These are phyloP conservation scores for Heliopora coerulea DNA, from an alignment of 92 coral and sea anemone species.

Conservation along the genomic window DNA sequence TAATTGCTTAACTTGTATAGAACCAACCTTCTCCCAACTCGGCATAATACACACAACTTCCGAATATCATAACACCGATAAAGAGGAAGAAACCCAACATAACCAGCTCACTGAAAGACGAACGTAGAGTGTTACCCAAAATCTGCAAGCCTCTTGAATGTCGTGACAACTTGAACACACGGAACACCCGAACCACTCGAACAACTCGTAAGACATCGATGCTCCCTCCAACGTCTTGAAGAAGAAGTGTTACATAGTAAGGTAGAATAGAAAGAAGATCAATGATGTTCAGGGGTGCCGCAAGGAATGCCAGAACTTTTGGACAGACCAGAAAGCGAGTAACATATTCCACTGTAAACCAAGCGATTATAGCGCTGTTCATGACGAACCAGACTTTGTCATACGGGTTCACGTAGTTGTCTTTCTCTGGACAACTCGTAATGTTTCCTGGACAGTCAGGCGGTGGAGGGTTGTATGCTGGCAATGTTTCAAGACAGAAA, in stretches of 20 bases:
- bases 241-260: slow-evolving; percentile 85
- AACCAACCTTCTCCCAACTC: slow-evolving; percentile 70
- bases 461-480: slow-evolving; percentile 56
- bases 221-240: slow-evolving; percentile 60
- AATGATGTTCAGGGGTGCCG: slow-evolving; percentile 86
- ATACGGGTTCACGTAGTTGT: slow-evolving; percentile 63
- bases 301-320: slow-evolving; percentile 74
- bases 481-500: slow-evolving; percentile 93
- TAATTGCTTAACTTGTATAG: no score
- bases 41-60: slow-evolving; percentile 97
- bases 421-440: slow-evolving; percentile 45
- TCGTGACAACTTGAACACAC: slow-evolving; percentile 95
- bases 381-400: slow-evolving; percentile 72
- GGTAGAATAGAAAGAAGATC: slow-evolving; percentile 91
- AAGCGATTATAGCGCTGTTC: slow-evolving; percentile 79
- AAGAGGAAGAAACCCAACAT: slow-evolving; percentile 94
- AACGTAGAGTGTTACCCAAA: slow-evolving; percentile 88
- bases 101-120: slow-evolving; percentile 88
- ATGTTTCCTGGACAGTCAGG: slow-evolving; percentile 50
- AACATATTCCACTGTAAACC: slow-evolving; percentile 90
- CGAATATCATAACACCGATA: slow-evolving; percentile 97
- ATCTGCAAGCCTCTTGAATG: slow-evolving; percentile 98
- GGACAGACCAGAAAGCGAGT: slow-evolving; percentile 82
- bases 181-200: slow-evolving; percentile 97
- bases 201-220: slow-evolving; percentile 96